These are phyloP conservation scores for Girardinus metallicus DNA, from an alignment of 2,797 vertebrate genomes.

Conservation along the genomic window DNA sequence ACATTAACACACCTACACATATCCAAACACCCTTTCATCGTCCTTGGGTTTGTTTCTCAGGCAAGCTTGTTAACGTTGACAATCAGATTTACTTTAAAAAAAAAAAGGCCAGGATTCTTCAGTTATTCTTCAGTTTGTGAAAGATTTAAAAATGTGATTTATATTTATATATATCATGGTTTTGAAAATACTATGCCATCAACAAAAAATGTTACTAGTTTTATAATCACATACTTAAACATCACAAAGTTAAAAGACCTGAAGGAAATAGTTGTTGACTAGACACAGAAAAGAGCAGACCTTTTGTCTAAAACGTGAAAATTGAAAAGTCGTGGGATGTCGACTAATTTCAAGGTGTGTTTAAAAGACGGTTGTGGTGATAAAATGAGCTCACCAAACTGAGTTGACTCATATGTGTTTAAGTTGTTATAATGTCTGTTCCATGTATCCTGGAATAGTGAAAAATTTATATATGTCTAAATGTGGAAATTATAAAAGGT, in stretches of 20 bases:
- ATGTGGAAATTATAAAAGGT: neutral
- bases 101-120: too few relatives aligned
- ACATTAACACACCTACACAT: conserved; percentile 20
- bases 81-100: conserved; percentile 54
- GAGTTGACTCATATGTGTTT: too few relatives aligned
- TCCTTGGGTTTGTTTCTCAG: conserved; percentile 63
- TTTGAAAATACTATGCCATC: neutral
- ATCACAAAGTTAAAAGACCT: neutral
- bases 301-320: neutral
- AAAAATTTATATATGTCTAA: neutral
- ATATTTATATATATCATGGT: neutral
- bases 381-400: too few relatives aligned
- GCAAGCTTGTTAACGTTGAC: conserved; percentile 64
- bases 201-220: neutral
- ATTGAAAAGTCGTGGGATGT: neutral
- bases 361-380: too few relatives aligned
- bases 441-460: neutral
- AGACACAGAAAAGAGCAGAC: neutral
- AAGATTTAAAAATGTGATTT: neutral
- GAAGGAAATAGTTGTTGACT: neutral
- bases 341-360: neutral
- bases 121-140: conserved; percentile 21
- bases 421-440: too few relatives aligned
- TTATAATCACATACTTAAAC: neutral
- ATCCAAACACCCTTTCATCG: conserved; percentile 40